phyloP scores from a whole-genome alignment of 2,888 invertebrate genomes.

The Netelia inedita region DNA sequence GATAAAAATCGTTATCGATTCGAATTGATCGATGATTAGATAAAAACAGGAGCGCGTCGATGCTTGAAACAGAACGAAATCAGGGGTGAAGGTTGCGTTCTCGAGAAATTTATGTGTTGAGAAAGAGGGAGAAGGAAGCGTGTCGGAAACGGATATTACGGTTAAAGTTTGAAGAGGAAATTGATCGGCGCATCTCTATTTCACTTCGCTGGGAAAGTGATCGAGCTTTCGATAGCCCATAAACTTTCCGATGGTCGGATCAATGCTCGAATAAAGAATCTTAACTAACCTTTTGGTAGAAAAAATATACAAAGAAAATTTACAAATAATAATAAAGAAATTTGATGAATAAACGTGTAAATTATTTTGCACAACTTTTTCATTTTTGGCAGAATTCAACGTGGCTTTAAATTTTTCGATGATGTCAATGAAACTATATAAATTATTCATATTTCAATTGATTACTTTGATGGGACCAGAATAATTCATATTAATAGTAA shows the following conservation, averaged over 20 bases:
- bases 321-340: neutral
- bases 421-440: neutral
- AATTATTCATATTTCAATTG: neutral
- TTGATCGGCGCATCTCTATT: conserved; percentile 53
- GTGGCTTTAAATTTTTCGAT: too few species aligned
- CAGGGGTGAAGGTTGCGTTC: conserved; percentile 25
- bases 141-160: conserved; percentile 63
- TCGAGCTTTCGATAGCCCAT: conserved; percentile 34
- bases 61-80: conserved; percentile 12
- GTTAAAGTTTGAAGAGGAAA: conserved; percentile 60
- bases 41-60: conserved; percentile 10
- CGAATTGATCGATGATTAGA: conserved; percentile 48
- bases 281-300: neutral
- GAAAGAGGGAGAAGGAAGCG: conserved; percentile 10
- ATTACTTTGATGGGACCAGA: neutral
- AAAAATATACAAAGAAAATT: neutral
- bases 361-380: too few species aligned
- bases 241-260: conserved; percentile 11
- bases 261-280: neutral
- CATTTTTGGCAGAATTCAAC: too few species aligned
- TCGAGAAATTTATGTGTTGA: conserved; percentile 54
- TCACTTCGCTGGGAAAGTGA: conserved; percentile 28
- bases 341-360: too few species aligned
- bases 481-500: neutral
- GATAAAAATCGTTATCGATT: conserved; percentile 32